phyloP scores from a whole-genome alignment of 64 coral and sea anemone species.

The Porites lutea region DNA sequence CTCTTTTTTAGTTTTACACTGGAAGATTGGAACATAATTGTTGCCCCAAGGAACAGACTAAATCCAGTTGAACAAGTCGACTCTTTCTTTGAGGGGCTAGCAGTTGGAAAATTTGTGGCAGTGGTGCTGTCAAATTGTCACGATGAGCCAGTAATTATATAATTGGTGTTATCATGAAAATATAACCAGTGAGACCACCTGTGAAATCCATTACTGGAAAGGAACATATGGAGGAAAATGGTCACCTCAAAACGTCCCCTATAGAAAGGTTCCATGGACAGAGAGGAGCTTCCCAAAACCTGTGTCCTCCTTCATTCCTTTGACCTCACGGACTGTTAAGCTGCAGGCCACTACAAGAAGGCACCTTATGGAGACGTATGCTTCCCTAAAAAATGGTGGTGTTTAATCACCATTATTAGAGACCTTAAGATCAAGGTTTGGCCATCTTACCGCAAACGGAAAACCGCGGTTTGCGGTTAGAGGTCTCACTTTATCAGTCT shows the following conservation, averaged over 20 bases:
- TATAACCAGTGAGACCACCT: background rate
- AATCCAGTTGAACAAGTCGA: conserved; percentile 42
- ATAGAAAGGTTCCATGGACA: background rate
- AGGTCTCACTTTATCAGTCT: no score
- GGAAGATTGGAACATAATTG: background rate
- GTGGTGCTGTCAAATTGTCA: conserved; percentile 26
- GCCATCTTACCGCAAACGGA: no score
- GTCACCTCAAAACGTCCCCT: background rate
- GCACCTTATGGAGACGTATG: background rate
- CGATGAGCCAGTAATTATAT: conserved; percentile 6
- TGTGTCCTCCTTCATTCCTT: background rate
- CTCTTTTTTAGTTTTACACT: conserved; percentile 58
- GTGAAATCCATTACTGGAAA: background rate
- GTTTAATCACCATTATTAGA: no score
- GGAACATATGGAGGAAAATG: background rate
- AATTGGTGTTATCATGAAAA: background rate
- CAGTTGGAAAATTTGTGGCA: background rate
- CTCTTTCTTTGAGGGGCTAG: background rate
- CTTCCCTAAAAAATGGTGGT: background rate
- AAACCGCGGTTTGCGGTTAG: no score
- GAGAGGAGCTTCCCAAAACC: background rate
- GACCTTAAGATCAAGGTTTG: no score
- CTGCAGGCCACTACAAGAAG: background rate
- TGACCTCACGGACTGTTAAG: conserved; percentile 4
- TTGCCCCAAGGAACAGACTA: background rate